Conservation (phyloP, 2,888 invertebrate genomes). For the Troides oblongomaculatus region DNA sequence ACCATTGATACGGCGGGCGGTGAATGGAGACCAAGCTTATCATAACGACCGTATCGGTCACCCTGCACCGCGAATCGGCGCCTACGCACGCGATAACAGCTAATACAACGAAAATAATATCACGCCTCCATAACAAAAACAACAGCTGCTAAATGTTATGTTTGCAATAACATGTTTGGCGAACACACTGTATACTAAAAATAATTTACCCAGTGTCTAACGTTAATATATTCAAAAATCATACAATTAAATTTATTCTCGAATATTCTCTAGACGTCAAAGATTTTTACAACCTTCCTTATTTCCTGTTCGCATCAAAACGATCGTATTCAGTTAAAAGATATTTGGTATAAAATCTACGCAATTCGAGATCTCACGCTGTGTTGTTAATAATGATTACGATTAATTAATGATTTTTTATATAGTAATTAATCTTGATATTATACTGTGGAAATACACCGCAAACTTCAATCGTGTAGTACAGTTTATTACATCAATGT, state of each 20-base stretch:
- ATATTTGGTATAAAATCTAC: no score
- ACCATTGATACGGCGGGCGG: constrained; percentile 19
- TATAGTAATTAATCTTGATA: no score
- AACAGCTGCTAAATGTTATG: constrained; percentile 1
- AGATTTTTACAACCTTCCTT: not conserved
- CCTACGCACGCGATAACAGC: constrained; percentile 25
- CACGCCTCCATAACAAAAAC: constrained; percentile 20
- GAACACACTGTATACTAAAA: not conserved
- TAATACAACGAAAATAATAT: constrained; percentile 22
- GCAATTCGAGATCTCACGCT: no score
- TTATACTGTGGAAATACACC: no score
- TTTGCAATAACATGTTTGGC: not conserved
- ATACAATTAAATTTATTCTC: not conserved
- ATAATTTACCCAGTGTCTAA: not conserved
- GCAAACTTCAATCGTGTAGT: no score
- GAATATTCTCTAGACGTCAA: not conserved
- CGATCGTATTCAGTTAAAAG: not conserved
- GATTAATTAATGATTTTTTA: no score
- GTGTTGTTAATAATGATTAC: no score
- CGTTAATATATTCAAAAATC: not conserved
- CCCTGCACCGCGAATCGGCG: constrained; percentile 19
- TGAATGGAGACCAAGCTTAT: constrained; percentile 24
- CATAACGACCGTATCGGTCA: constrained; percentile 7
- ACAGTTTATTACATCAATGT: no score
- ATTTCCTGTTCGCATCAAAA: not conserved